These are phyloP conservation scores for Petroica traversi DNA, from an alignment of 2,113 vertebrate species.

Conservation along the genomic window DNA sequence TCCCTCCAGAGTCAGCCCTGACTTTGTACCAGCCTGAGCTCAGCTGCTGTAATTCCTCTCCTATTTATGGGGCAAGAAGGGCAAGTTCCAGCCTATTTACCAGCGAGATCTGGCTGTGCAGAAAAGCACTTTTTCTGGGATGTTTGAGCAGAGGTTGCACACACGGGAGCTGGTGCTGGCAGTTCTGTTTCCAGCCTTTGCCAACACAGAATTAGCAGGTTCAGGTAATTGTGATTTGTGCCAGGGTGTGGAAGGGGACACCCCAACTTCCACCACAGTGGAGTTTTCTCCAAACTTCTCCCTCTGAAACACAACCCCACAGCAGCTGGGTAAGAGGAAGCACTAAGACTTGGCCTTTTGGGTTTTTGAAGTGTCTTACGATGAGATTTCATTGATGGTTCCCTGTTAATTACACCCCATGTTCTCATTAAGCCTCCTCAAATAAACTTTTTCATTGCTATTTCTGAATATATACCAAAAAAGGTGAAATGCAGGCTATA, in stretches of 20 bases:
- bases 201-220: rapidly evolving
- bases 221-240: background rate
- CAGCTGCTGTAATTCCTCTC: background rate
- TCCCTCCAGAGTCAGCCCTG: background rate
- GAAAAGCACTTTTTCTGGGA: background rate
- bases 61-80: background rate
- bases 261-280: background rate
- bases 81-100: background rate
- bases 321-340: background rate
- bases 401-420: background rate
- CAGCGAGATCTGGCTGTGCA: rapidly evolving
- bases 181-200: background rate
- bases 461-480: background rate
- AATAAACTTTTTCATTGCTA: background rate
- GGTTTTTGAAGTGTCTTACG: background rate
- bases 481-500: too few relatives aligned
- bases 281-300: background rate
- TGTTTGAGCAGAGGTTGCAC: background rate
- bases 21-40: background rate
- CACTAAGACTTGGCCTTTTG: background rate
- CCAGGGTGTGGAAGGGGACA: background rate
- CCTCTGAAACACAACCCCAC: background rate
- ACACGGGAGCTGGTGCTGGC: rapidly evolving
- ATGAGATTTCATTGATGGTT: background rate
- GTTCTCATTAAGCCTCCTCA: background rate